Evolutionary conservation across 2,888 invertebrate species (phyloP).

Genomic region (Drosophila koepferae): DNA sequence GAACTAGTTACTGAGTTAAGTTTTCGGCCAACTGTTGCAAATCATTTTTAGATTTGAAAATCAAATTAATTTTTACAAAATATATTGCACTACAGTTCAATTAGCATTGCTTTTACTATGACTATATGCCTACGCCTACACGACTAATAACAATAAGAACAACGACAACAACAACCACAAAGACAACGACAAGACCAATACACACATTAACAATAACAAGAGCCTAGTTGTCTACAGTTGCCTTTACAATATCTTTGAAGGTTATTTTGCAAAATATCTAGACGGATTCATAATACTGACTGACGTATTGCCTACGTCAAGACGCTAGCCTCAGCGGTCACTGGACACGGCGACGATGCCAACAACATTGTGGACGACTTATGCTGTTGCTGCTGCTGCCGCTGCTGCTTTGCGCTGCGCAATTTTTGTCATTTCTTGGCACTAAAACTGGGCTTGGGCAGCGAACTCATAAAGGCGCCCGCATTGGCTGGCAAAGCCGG

Average conservation of each 20-base stretch:
- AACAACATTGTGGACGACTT: constrained; percentile 34
- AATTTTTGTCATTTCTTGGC: constrained; percentile 85
- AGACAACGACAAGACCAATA: constrained; percentile 30
- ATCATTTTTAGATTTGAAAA: constrained; percentile 5
- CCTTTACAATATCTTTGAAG: constrained; percentile 29
- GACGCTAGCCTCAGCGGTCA: constrained; percentile 55
- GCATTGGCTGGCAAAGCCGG: constrained; percentile 84
- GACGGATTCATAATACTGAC: constrained; percentile 80
- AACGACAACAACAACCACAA: constrained; percentile 33
- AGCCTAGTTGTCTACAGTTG: constrained; percentile 29
- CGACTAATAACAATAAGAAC: constrained; percentile 33
- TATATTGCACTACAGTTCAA: constrained; percentile 64
- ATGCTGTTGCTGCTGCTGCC: constrained; percentile 34
- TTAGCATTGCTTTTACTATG: constrained; percentile 42
- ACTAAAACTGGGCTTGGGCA: constrained; percentile 82
- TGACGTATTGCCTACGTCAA: constrained; percentile 56
- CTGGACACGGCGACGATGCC: constrained; percentile 41
- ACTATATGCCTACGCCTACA: constrained; percentile 37
- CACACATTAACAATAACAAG: constrained; percentile 56
- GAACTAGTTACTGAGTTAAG: constrained; percentile 38
- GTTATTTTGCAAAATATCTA: constrained; percentile 61
- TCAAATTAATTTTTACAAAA: constrained; percentile 22
- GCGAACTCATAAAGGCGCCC: constrained; percentile 80
- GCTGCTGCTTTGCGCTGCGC: constrained; percentile 38
- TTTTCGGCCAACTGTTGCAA: constrained; percentile 28